Conservation (phyloP, 2,113 vertebrate species). For the Arenaria interpres region DNA sequence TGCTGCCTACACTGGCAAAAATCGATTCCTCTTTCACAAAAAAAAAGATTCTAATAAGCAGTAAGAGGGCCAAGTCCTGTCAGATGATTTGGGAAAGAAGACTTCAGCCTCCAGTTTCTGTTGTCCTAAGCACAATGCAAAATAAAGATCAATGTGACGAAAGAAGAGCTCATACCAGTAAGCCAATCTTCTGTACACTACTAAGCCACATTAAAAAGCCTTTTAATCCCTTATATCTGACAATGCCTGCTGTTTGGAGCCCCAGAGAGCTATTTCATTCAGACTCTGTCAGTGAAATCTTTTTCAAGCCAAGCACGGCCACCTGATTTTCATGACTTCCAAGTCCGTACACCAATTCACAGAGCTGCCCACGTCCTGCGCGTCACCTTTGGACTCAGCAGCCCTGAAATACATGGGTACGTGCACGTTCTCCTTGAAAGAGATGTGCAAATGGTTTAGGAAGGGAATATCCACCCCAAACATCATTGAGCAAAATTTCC, state of each 20-base stretch:
- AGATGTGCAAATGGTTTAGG: neutral
- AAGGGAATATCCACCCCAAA: neutral
- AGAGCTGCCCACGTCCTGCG: neutral
- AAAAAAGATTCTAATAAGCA: neutral
- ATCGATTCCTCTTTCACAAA: slow-evolving; percentile 30
- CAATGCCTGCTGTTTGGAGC: slow-evolving; percentile 43
- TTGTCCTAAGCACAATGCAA: slow-evolving; percentile 60
- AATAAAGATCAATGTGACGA: slow-evolving; percentile 53
- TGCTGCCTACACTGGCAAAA: neutral
- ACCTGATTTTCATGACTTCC: neutral
- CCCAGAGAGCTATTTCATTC: slow-evolving; percentile 3
- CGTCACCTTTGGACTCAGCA: neutral
- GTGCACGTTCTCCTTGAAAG: neutral
- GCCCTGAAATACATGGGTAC: neutral
- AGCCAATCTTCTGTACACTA: slow-evolving; percentile 55
- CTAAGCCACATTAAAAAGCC: slow-evolving; percentile 58
- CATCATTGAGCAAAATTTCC: neutral
- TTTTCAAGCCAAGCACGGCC: neutral
- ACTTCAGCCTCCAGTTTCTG: slow-evolving; percentile 13
- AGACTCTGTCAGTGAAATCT: neutral
- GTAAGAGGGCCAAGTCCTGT: neutral
- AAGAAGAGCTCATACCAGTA: slow-evolving; percentile 46
- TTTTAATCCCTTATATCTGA: slow-evolving; percentile 52
- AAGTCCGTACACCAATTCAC: neutral
- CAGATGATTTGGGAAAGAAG: neutral